These are phyloP conservation scores for Micrasema minimum DNA, from an alignment of 1,140 invertebrate species.

Conservation along the genomic window DNA sequence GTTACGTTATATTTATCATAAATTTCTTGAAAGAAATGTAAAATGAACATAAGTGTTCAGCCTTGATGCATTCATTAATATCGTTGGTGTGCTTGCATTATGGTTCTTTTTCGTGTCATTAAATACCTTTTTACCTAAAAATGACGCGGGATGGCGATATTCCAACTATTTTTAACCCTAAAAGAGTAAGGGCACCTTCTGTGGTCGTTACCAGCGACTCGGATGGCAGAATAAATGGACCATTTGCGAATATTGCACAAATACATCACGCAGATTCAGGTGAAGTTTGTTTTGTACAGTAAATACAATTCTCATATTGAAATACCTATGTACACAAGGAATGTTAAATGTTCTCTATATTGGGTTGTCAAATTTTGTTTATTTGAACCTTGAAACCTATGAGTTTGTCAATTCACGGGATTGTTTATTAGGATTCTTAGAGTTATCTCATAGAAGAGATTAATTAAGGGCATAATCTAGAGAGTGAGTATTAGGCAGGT, in stretches of 20 bases:
- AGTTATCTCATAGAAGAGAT: too few species aligned
- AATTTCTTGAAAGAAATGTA: slow-evolving; percentile 18
- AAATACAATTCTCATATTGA: too few species aligned
- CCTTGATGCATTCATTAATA: slow-evolving; percentile 27
- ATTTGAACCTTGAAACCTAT: too few species aligned
- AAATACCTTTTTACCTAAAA: slow-evolving; percentile 37
- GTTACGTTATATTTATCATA: too few species aligned
- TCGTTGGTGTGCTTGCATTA: slow-evolving; percentile 21
- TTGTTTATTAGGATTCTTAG: too few species aligned
- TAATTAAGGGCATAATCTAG: too few species aligned
- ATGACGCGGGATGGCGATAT: slow-evolving; percentile 74
- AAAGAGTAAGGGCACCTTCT: slow-evolving; percentile 75
- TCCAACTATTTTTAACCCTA: slow-evolving; percentile 80
- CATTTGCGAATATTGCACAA: slow-evolving; percentile 61
- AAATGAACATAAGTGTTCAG: slow-evolving; percentile 5
- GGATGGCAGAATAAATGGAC: slow-evolving; percentile 65
- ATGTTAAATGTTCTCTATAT: too few species aligned
- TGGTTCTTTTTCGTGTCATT: slow-evolving; percentile 30
- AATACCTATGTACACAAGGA: too few species aligned
- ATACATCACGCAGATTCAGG: slow-evolving; percentile 69
- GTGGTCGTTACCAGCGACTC: slow-evolving; percentile 76
- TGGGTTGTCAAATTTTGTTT: too few species aligned
- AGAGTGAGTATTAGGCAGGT: too few species aligned
- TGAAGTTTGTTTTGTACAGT: too few species aligned
- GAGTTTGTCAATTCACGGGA: too few species aligned